Evolutionary conservation across 2,113 vertebrate genomes (phyloP).

Genomic region (Thalassarche chlororhynchos): DNA sequence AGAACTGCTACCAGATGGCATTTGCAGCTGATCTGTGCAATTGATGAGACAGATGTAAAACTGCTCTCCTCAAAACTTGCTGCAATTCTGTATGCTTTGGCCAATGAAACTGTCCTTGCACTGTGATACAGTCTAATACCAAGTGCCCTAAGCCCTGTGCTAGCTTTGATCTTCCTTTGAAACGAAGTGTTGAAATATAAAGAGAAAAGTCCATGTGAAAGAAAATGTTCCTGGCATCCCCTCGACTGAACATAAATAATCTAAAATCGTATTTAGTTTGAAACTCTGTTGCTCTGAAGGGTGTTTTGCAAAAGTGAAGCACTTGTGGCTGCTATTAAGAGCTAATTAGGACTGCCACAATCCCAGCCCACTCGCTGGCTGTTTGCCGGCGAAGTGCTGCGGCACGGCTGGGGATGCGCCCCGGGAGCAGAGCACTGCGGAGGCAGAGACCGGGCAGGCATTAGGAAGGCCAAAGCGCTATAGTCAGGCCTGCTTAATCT

Average conservation of each 20-base stretch:
- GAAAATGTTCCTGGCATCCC: not conserved
- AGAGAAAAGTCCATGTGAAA: not conserved
- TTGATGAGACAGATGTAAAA: slow-evolving; percentile 65
- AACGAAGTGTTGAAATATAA: not conserved
- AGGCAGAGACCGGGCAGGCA: not conserved
- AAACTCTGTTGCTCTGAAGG: not conserved
- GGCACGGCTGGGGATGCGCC: not conserved
- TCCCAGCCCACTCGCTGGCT: not conserved
- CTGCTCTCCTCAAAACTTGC: not conserved
- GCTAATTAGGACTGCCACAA: not conserved
- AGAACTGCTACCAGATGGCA: not conserved
- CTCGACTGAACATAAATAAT: not conserved
- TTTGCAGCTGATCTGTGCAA: not conserved
- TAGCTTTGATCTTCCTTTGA: not conserved
- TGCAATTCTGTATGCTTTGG: not conserved
- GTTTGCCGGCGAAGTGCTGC: not conserved
- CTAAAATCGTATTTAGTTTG: not conserved
- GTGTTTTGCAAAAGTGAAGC: slow-evolving; percentile 26
- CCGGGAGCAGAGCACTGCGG: not conserved
- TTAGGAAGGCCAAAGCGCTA: not conserved
- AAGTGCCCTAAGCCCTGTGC: not conserved
- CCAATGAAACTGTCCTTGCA: not conserved
- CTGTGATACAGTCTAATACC: not conserved
- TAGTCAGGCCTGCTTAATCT: not conserved
- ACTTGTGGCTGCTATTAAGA: slow-evolving; percentile 28